A percentile compares a stretch with the other conserved stretches of the same genome.
Evolutionary conservation across 2,113 vertebrate genomes (phyloP).

Genomic region (Corvus hawaiiensis): DNA sequence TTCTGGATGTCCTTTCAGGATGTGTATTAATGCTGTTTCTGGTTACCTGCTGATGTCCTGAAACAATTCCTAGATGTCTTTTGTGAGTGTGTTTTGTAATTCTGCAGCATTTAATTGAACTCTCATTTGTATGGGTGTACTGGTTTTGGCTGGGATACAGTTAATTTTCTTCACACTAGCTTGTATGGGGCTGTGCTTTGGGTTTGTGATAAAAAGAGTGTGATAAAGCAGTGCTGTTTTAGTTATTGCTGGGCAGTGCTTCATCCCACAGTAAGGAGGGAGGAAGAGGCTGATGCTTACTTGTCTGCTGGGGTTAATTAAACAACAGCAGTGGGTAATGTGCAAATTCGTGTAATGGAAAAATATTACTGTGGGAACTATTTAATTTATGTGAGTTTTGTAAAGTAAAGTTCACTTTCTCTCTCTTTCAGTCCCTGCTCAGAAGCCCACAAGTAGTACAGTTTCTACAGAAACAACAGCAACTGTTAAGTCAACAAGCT

Average conservation of each 20-base stretch:
- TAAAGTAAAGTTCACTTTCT: neutral
- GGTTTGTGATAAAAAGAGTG: neutral
- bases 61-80: neutral
- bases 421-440: constrained; percentile 84
- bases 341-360: neutral
- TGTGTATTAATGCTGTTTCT: neutral
- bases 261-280: neutral
- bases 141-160: neutral
- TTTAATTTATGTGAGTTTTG: neutral
- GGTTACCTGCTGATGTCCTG: neutral
- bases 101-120: neutral
- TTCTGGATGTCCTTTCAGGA: neutral
- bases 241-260: neutral
- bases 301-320: neutral
- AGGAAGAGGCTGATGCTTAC: neutral
- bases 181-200: neutral
- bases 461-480: constrained; percentile 97
- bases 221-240: neutral
- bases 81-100: neutral
- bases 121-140: neutral
- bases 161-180: neutral
- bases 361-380: neutral
- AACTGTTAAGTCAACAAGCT: constrained; percentile 84
- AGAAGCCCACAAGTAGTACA: constrained; percentile 95
- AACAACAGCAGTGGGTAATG: neutral